Base-by-base conservation (phyloP, 1,140 invertebrate genomes). In the Trypoxylus dichotomus region DNA sequence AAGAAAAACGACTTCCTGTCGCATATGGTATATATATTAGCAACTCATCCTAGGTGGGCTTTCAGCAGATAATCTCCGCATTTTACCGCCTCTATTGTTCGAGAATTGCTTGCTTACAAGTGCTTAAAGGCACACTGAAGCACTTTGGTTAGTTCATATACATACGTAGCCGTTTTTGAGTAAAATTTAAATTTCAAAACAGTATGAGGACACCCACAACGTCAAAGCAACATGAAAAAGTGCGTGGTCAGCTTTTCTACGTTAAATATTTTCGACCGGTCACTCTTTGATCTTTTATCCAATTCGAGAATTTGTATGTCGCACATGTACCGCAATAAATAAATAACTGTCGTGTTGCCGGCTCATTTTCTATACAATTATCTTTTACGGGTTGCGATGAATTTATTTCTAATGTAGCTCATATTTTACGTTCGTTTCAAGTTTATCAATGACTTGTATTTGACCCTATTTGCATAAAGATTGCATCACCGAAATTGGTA, bases 1-100 rank as follows among this genome's bases (percentile, higher is more conserved):
- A 58, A 58, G 47, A 58, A 58, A 58, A 58, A 58, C 15, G 47
- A 58, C 47, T 58, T 58, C 47, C 47, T 21, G 47, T 58, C 47
- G 13, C 47, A 58, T 58, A 5, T 58, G 47, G 47, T 58, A 58
- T 19, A 58, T 58, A 58, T 21, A 58, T 58, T 19, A 19, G 47
- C 47, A 58, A 19, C 15, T 58, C 47, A 21, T 58, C 47, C 13
- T 58, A 58, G 47, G 47, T 58, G 47, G 47, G 47, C 47, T 21
- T 58, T 5, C 21, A n/a, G 13, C 21, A 37, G 32, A 37, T 5
- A 8, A 37, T 2, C 0, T 37, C 32, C 32, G 32, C 32, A 37
- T 37, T 8, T 37, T 37, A 37, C 32, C 32, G 32, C 10, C 32
- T 5, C 5, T 8, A 37, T 37, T 37, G 32, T 37, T 37, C 32